A percentile compares a stretch with the other conserved stretches of the same genome.
Evolutionary conservation across 1,140 invertebrate genomes (phyloP).

Genomic region (Anastrepha obliqua): DNA sequence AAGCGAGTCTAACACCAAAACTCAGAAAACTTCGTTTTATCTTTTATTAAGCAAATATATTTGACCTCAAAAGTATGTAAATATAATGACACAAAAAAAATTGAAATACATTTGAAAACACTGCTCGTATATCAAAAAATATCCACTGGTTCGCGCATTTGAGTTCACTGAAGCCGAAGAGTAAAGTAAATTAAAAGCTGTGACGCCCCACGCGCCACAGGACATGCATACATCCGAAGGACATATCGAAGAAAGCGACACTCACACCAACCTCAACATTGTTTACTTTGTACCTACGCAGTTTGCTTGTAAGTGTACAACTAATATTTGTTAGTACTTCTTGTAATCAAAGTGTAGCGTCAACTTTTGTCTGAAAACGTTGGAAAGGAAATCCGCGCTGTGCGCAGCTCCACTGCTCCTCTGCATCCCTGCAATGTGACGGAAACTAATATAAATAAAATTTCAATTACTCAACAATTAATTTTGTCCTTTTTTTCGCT

Average conservation of each 20-base stretch:
- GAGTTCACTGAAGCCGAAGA: constrained; percentile 42
- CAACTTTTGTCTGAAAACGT: constrained; percentile 48
- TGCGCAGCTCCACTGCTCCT: not conserved
- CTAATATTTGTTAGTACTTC: not conserved
- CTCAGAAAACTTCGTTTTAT: not conserved
- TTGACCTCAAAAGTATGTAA: not conserved
- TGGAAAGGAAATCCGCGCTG: constrained; percentile 32
- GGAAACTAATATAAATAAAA: constrained; percentile 74
- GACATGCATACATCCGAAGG: constrained; percentile 21
- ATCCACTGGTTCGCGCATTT: not conserved
- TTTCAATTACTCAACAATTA: constrained; percentile 75
- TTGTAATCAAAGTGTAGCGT: constrained; percentile 38
- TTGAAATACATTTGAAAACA: not conserved
- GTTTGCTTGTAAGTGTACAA: not conserved
- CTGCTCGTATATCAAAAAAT: not conserved
- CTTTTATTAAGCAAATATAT: not conserved
- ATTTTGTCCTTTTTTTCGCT: constrained; percentile 65
- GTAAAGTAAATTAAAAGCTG: constrained; percentile 6
- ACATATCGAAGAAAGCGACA: not conserved
- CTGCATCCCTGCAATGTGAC: constrained; percentile 53
- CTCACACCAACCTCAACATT: not conserved
- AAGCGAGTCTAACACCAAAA: not conserved
- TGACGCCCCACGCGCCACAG: not conserved
- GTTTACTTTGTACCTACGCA: constrained; percentile 1
- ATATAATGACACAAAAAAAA: not conserved